Percentiles rank a stretch among this genome's conserved stretches.
Conservation (phyloP, 2,113 vertebrate species). For the Leuciscus idus region DNA sequence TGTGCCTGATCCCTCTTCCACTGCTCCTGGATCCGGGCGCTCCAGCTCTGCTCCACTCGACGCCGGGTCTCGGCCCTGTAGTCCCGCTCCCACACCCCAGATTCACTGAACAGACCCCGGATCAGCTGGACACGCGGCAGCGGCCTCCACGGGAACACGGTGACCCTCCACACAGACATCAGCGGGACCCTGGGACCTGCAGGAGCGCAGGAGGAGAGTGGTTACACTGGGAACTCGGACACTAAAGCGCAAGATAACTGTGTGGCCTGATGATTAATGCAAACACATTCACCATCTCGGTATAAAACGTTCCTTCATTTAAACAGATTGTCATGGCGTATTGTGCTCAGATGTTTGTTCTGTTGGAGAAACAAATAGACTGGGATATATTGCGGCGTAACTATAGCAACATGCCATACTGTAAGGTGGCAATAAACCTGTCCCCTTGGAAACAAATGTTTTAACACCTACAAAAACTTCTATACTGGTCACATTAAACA, state of each 20-base stretch:
- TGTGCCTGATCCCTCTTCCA: constrained; percentile 69
- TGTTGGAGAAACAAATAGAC: constrained; percentile 36
- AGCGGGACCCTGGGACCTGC: constrained; percentile 74
- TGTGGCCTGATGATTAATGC: not conserved
- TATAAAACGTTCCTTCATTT: not conserved
- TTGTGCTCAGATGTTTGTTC: constrained; percentile 16
- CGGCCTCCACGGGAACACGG: constrained; percentile 64
- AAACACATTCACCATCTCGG: not conserved
- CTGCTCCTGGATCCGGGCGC: constrained; percentile 81
- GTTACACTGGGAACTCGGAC: too few species aligned
- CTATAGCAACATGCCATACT: constrained; percentile 55
- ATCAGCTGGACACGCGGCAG: constrained; percentile 28
- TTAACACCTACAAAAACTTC: constrained; percentile 15
- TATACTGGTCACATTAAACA: constrained; percentile 3
- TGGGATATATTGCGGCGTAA: not conserved
- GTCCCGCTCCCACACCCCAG: constrained; percentile 85
- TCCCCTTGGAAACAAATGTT: constrained; percentile 53
- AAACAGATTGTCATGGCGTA: not conserved
- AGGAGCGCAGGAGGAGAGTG: not conserved
- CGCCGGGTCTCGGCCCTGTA: constrained; percentile 84
- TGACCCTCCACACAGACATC: constrained; percentile 60
- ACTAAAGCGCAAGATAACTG: not conserved
- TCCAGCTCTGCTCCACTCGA: constrained; percentile 90
- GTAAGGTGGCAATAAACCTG: constrained; percentile 33
- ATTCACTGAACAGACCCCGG: constrained; percentile 84